Evolutionary conservation across 2,888 invertebrate species (phyloP).

Genomic region (Peribatodes rhomboidaria): DNA sequence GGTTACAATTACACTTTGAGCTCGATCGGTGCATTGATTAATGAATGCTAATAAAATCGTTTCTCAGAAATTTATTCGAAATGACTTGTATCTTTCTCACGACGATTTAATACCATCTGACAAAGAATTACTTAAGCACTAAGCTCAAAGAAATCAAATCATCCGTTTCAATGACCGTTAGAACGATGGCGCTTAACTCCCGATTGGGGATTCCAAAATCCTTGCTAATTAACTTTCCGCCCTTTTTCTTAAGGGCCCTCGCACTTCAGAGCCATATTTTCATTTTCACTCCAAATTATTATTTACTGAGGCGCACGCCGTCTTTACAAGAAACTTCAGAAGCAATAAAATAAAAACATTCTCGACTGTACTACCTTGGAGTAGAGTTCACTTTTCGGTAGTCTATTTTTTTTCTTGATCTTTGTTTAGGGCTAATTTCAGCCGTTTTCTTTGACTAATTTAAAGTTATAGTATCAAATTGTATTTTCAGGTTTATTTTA

Average conservation of each 20-base stretch:
- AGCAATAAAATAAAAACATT: constrained; percentile 2
- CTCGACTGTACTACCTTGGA: constrained; percentile 14
- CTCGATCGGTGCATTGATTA: too few relatives aligned
- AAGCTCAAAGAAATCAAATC: constrained; percentile 18
- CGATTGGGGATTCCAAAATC: constrained; percentile 40
- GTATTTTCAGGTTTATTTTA: constrained; percentile 25
- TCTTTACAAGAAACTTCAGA: constrained; percentile 40
- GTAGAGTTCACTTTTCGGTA: constrained; percentile 13
- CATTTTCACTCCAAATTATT: constrained; percentile 48
- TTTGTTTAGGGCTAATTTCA: constrained; percentile 28
- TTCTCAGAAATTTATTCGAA: too few relatives aligned
- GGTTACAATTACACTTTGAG: too few relatives aligned
- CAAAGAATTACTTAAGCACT: too few relatives aligned
- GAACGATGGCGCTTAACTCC: constrained; percentile 31
- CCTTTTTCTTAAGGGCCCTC: constrained; percentile 35
- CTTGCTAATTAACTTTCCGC: constrained; percentile 46
- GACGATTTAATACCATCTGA: not conserved
- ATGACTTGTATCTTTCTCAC: not conserved
- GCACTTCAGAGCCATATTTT: constrained; percentile 41
- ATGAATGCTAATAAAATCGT: too few relatives aligned
- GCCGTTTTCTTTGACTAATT: constrained; percentile 35
- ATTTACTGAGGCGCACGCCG: constrained; percentile 47
- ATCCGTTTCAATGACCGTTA: constrained; percentile 12
- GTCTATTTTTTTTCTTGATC: constrained; percentile 21
- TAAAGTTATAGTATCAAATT: constrained; percentile 32